phyloP scores from a whole-genome alignment of 1,140 invertebrate genomes.

The Bombus superbus region DNA sequence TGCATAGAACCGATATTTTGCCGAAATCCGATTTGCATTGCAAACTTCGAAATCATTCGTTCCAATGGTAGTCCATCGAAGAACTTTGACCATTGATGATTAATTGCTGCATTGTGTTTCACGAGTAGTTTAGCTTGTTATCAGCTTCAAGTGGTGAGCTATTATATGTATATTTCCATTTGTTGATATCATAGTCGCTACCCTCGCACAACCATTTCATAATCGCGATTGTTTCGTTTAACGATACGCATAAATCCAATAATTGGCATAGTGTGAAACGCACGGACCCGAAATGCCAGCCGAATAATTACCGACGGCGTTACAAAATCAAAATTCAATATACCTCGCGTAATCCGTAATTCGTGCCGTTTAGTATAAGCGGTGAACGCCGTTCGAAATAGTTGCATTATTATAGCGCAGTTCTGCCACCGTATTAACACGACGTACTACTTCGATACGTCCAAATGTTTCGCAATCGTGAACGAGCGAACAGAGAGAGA shows the following conservation, averaged over 20 bases:
- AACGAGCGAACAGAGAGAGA: not conserved
- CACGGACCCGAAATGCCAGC: constrained; percentile 4
- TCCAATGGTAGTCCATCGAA: not conserved
- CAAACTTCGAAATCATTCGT: constrained; percentile 4
- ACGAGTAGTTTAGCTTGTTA: constrained; percentile 25
- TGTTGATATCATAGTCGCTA: constrained; percentile 9
- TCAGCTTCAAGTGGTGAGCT: not conserved
- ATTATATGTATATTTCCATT: constrained; percentile 10
- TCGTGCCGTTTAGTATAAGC: constrained; percentile 18
- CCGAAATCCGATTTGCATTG: constrained; percentile 12
- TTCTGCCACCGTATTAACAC: not conserved
- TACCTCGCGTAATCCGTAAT: constrained; percentile 23
- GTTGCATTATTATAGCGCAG: constrained; percentile 12
- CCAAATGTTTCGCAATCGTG: not conserved
- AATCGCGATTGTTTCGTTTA: constrained; percentile 48
- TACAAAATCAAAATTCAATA: constrained; percentile 52
- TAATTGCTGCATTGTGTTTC: constrained; percentile 11
- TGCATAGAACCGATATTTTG: not conserved
- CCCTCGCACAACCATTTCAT: constrained; percentile 34
- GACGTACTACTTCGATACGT: not conserved
- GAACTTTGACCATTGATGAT: constrained; percentile 16
- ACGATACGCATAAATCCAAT: constrained; percentile 52
- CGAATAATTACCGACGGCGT: constrained; percentile 21
- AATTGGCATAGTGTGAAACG: constrained; percentile 45
- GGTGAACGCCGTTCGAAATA: not conserved